These are phyloP conservation scores for Calameuta idolon DNA, from an alignment of 2,888 invertebrate genomes.

Conservation along the genomic window DNA sequence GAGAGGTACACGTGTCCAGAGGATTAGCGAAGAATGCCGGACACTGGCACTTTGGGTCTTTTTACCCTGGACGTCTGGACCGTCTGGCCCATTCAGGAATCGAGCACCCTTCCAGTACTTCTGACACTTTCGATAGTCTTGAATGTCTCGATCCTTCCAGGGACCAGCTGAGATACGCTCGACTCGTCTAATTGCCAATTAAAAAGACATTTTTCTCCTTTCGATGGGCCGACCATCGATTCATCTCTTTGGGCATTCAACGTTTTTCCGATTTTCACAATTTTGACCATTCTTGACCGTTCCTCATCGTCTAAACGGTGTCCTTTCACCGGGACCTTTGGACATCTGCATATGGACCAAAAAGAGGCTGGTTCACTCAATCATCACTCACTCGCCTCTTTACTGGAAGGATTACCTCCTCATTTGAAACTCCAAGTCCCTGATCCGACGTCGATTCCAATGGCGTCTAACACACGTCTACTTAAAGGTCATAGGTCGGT, in stretches of 20 bases:
- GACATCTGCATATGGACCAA: conserved; percentile 33
- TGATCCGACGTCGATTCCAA: no score
- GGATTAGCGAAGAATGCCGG: conserved; percentile 48
- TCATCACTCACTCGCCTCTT: no score
- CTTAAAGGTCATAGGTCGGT: no score
- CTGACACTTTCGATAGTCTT: conserved; percentile 31
- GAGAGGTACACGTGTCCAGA: conserved; percentile 36
- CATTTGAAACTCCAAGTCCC: no score
- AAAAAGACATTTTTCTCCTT: conserved; percentile 58
- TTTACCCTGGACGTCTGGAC: conserved; percentile 29
- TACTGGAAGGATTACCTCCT: no score
- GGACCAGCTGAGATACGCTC: conserved; percentile 58
- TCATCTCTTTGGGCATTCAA: no score
- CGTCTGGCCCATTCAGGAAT: conserved; percentile 17
- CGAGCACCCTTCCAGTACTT: conserved; percentile 26
- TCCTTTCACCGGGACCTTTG: conserved; percentile 19
- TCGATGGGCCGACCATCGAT: neutral
- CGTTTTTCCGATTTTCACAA: no score
- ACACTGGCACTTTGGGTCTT: conserved; percentile 34
- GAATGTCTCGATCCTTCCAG: conserved; percentile 28
- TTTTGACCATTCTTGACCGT: no score
- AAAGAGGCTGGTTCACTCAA: no score
- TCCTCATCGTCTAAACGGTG: conserved; percentile 8
- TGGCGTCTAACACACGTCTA: no score
- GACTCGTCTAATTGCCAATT: conserved; percentile 65